A percentile compares a stretch with the other conserved stretches of the same genome.
Conservation (phyloP, 2,113 vertebrate genomes). For the Grallaria varia region DNA sequence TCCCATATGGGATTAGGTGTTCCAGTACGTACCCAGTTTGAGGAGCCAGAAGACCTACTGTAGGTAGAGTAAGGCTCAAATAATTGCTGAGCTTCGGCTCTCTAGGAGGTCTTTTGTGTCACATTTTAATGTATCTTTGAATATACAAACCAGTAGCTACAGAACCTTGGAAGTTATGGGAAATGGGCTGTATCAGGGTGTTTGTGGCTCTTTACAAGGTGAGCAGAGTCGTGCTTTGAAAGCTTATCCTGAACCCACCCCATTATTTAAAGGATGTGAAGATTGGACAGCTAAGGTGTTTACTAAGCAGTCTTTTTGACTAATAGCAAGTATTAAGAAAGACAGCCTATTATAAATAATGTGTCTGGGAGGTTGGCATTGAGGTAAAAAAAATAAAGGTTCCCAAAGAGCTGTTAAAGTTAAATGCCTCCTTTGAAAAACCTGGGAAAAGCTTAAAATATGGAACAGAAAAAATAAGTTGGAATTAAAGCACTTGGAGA, state of each 20-base stretch:
- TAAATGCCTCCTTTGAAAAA: not conserved
- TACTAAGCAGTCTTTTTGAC: conserved; percentile 4
- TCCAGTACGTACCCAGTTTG: not conserved
- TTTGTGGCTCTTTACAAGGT: not conserved
- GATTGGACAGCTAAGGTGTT: conserved; percentile 11
- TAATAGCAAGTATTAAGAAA: conserved; percentile 6
- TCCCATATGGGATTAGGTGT: not conserved
- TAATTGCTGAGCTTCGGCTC: not conserved
- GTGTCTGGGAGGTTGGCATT: not conserved
- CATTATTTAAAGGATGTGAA: not conserved
- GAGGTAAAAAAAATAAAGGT: not conserved
- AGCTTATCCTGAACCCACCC: not conserved
- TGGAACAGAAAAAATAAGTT: not conserved
- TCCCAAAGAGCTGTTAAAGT: not conserved
- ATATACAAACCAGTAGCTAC: not conserved
- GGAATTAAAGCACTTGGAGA: not conserved
- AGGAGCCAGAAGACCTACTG: not conserved
- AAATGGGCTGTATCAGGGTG: not conserved
- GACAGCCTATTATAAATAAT: not conserved
- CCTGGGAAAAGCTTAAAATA: not conserved
- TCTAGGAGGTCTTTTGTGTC: not conserved
- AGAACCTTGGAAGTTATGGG: not conserved
- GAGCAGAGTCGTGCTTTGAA: not conserved
- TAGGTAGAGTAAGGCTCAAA: fast-evolving
- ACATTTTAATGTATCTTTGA: not conserved